Conservation (phyloP, 2,113 vertebrate genomes). For the Melanerpes formicivorus region DNA sequence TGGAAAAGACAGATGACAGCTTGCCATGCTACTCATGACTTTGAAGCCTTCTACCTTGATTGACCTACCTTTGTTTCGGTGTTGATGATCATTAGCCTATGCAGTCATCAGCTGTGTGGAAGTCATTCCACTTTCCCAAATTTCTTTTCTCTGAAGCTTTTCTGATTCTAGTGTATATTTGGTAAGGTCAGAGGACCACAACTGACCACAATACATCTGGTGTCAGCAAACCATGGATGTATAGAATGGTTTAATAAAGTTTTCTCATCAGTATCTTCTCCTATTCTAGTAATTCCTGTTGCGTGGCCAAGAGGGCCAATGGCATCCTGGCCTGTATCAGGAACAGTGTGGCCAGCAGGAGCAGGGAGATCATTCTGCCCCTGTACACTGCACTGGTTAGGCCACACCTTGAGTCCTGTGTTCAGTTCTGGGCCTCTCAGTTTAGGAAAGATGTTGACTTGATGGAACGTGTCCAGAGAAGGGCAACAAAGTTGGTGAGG, state of each 20-base stretch:
- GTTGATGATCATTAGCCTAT: not conserved
- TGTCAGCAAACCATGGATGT: not conserved
- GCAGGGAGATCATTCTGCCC: too few relatives aligned
- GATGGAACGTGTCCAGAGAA: too few relatives aligned
- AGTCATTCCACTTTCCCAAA: not conserved
- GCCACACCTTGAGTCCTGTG: too few relatives aligned
- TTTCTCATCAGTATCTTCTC: not conserved
- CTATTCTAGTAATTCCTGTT: not conserved
- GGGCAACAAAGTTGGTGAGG: too few relatives aligned
- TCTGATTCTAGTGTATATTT: not conserved
- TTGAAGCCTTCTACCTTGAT: not conserved
- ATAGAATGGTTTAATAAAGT: not conserved
- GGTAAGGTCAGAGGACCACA: not conserved
- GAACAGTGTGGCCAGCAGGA: too few relatives aligned
- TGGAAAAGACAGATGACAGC: not conserved
- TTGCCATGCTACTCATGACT: not conserved
- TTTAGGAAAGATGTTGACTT: too few relatives aligned
- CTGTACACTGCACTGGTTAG: too few relatives aligned
- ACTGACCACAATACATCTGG: not conserved
- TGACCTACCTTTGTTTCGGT: not conserved
- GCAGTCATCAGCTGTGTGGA: not conserved
- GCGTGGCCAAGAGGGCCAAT: not conserved
- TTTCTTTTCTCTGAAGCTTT: not conserved
- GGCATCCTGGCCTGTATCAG: too few relatives aligned
- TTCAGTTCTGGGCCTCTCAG: too few relatives aligned